Evolutionary conservation across 2,888 invertebrate genomes (phyloP).

Genomic region (Aphidoletes aphidimyza): DNA sequence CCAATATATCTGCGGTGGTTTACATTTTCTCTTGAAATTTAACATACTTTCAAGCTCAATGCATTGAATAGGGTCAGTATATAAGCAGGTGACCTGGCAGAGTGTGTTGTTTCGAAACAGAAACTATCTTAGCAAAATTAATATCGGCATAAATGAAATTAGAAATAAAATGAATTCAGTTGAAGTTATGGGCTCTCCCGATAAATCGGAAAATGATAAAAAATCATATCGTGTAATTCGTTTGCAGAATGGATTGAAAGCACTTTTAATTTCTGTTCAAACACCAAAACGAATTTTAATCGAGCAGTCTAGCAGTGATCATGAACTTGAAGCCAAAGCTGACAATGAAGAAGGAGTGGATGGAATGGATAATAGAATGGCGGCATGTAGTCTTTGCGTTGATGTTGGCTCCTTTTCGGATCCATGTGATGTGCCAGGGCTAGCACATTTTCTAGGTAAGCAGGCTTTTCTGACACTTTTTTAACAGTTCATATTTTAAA

Average conservation of each 20-base stretch:
- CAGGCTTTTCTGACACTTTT: not conserved
- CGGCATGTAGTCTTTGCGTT: conserved; percentile 80
- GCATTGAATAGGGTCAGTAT: too few species aligned
- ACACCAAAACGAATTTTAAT: conserved; percentile 57
- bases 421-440: conserved; percentile 78
- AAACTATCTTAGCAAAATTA: too few species aligned
- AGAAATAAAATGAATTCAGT: not conserved
- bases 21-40: too few species aligned
- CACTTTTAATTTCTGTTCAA: conserved; percentile 77
- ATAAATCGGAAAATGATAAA: conserved; percentile 80
- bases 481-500: not conserved
- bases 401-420: conserved; percentile 84
- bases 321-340: conserved; percentile 60
- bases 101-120: too few species aligned
- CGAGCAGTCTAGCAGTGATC: conserved; percentile 59
- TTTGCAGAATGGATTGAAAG: conserved; percentile 75
- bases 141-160: too few species aligned
- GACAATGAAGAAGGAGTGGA: conserved; percentile 56
- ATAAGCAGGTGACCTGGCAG: too few species aligned
- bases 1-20: too few species aligned
- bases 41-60: too few species aligned
- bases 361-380: conserved; percentile 64
- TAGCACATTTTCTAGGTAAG: conserved; percentile 79
- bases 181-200: conserved; percentile 69
- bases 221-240: conserved; percentile 70